Base-by-base conservation (phyloP, 2,113 vertebrate genomes). In the Nibea coibor region DNA sequence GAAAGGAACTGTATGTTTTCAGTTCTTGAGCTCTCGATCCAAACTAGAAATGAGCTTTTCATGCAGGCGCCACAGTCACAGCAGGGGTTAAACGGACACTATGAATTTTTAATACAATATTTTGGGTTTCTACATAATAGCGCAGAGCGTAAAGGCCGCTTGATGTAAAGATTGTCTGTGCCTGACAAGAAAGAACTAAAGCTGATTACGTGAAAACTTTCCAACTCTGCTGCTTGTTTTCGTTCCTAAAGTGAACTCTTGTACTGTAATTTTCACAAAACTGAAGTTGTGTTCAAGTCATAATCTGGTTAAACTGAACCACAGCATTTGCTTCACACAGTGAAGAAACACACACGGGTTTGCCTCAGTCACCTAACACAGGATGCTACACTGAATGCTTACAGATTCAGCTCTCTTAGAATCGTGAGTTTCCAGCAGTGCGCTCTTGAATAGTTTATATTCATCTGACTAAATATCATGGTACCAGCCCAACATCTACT, bases 1-100 rank as follows among this genome's bases (percentile, higher is more conserved):
- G 62, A 77, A 83, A 88, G 26, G 56, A 89, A 88, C 54, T 72
- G 71, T 83, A 75, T 78, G 63, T 85, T 82, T 80, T 70, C 9
- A 42, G 66, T 72, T 73, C 70, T 68, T 76, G 54, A 87, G 75
- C 67, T 54, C 50, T 82, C 62, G 80, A 78, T 88, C 73, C 22
- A 66, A 68, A 79, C 68, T 59, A 58, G 24, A 85, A 86, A 75
- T 67, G 14, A 83, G 59, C 70, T 71, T 80, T 81, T 88, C 72
- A 75, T 47, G 45, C 22, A 47, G 78, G 62, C 77, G 3, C 51
- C 59, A 31, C 68, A 69, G 72, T 79, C 77, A 16, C 74, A 80
- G 50, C 42, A 43, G 70, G 67, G 74, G 57, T 75, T 78, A 78
- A 84, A 87, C 15, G 59, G 64, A 82, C 47, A 65, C 43, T 58